Conservation (phyloP, 2,113 vertebrate genomes). For the Cephalopterus ornatus region DNA sequence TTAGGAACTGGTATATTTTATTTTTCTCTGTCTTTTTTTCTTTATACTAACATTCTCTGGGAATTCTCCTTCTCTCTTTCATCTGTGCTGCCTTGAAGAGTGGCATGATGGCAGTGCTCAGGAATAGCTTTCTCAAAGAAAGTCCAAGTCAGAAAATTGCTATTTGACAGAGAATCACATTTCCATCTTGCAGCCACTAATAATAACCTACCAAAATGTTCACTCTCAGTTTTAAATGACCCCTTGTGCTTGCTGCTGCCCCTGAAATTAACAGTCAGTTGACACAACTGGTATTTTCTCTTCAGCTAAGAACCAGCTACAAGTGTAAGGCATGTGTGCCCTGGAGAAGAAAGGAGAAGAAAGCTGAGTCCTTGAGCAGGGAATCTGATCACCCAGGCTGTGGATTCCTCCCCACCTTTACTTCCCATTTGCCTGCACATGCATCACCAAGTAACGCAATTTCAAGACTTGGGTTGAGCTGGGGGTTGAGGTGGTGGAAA, state of each 20-base stretch:
- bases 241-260: conserved; percentile 1
- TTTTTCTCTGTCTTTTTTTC: neutral
- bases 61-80: conserved; percentile 10
- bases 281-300: conserved; percentile 13
- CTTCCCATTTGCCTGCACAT: neutral
- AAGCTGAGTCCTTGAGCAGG: neutral
- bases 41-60: neutral
- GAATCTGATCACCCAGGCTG: neutral
- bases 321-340: neutral
- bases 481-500: neutral
- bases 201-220: conserved; percentile 33
- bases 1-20: neutral
- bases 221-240: conserved; percentile 26
- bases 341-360: neutral
- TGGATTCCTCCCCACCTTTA: neutral
- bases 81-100: neutral
- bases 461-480: neutral
- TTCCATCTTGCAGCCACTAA: conserved; percentile 45
- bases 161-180: neutral
- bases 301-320: neutral
- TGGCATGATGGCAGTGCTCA: neutral
- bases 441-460: neutral
- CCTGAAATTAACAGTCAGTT: neutral
- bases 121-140: neutral
- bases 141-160: conserved; percentile 34